Base-by-base conservation (phyloP, 2,797 vertebrate genomes). In the Acanthiza pusilla region DNA sequence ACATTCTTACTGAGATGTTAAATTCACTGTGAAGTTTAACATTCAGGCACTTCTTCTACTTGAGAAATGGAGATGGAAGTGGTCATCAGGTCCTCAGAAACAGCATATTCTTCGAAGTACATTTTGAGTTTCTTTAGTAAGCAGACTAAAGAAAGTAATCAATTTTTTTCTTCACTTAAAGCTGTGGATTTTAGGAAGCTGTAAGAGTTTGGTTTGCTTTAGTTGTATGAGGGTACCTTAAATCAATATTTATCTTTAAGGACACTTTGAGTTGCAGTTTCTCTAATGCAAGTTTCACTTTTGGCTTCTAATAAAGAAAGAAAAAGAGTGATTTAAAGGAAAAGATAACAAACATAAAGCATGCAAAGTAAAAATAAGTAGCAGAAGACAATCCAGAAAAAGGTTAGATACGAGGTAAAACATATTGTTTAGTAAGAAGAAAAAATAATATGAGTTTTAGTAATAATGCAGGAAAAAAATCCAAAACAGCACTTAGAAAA, bases 1-100 rank as follows among this genome's bases (percentile, higher is more conserved):
- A 45, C 54, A 48, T 91, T 93, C 57, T 92, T 91, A 89, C 71
- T 29, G 34, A 87, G 53, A 45, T 85, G 47, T 74, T 94, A 89
- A 91, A 91, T 94, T 88, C 75, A 48, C 76, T 91, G 61, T 81
- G 91, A 95, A 92, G 78, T 89, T 89, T 74, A 89, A 79, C 65
- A 75, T 89, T 92, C 80, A 93, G 68, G 50, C 43, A 54, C 57
- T 92, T 92, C 68, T 91, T 91, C 75, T 80, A 84, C 68, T 58
- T 66, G 82, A 70, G 21, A 84, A 68, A 61, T 32, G 0, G 50
- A 65, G 65, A 47, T 67, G 47, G 63, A 85, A 85, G 63, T 85
- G 57, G 40, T 75, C 58, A 66, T 57, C 61, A 50, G 61, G 42
- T 77, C 61, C 61, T 68, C 30, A 75, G 81, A 93, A 94, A 58